Evolutionary conservation across 2,797 vertebrate genomes (phyloP), one percentile per base, ranked within the genome.

Genomic region (Xenopus petersii): DNA sequence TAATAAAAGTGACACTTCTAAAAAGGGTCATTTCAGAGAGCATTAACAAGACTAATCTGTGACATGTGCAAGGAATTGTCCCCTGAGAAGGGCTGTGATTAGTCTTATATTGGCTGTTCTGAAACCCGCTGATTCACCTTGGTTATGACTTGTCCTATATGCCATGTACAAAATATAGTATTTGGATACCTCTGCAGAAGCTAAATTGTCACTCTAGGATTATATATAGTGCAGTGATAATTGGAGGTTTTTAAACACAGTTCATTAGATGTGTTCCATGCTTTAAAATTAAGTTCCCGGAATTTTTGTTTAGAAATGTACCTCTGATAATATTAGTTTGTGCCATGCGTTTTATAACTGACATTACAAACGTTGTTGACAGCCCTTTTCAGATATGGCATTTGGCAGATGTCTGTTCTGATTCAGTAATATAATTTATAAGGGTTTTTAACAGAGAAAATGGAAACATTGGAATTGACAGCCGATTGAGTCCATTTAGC

Each of bases 391-490:
- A n/a, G 54, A 64, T 59, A 33, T 21, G 56, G 10, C 47, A 48
- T 78, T 73, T 73, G 66, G 26, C 75, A 64, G 63, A 78, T 69
- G 75, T 69, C 71, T 42, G 70, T 64, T 73, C 75, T 69, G 64
- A 78, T 78, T 64, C 51, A 26, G 24, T 51, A 58, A 64, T 64
- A 60, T 61, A 64, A 58, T 69, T 67, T 68, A 49, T 36, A 73
- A 63, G 65, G 24, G 33, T 68, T 73, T 73, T 77, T 73, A 55
- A 64, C 51, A 36, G 13, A 60, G 26, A 73, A 73, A 78, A 73
- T 78, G 75, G 66, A 78, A 78, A 64, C 70, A 78, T 78, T 73
- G 75, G 66, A 73, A 78, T 78, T 78, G 75, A 78, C 75, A 78
- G 65, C 36, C 42, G 75, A 78, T 73, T 64, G 70, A 73, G 65